These are phyloP conservation scores for Drosophila bocqueti DNA, from an alignment of 1,140 invertebrate species.

Conservation along the genomic window DNA sequence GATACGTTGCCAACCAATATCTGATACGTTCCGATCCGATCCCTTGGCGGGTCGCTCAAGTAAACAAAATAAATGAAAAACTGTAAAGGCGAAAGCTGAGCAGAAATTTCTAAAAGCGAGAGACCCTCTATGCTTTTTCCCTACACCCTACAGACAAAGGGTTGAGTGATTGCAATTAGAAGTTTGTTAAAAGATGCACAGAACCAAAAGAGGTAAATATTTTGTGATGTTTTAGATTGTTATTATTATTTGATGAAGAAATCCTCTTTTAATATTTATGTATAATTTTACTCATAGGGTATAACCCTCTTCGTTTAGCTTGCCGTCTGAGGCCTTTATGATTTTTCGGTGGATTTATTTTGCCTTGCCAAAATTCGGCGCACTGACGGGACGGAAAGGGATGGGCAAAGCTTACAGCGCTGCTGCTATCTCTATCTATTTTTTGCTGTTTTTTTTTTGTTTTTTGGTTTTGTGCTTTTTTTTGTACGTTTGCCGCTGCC, in stretches of 20 bases:
- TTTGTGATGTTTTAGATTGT: not conserved
- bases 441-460: conserved; percentile 1
- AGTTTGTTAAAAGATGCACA: not conserved
- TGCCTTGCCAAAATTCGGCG: conserved; percentile 72
- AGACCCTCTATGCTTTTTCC: conserved; percentile 56
- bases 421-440: conserved; percentile 32
- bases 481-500: conserved; percentile 23
- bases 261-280: not conserved
- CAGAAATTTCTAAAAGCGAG: conserved; percentile 54
- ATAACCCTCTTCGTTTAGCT: conserved; percentile 20
- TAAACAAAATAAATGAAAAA: conserved; percentile 70
- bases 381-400: conserved; percentile 43
- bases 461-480: not conserved
- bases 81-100: conserved; percentile 61
- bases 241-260: too few relatives aligned
- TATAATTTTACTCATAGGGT: conserved; percentile 4
- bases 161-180: not conserved
- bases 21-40: conserved; percentile 17
- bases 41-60: conserved; percentile 60
- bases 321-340: conserved; percentile 7
- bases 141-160: not conserved
- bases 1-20: conserved; percentile 4
- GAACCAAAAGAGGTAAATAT: too few relatives aligned
- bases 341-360: conserved; percentile 42
- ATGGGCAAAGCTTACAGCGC: conserved; percentile 72